phyloP scores from a whole-genome alignment of 92 coral and sea anemone species.

The Siderastrea radians region DNA sequence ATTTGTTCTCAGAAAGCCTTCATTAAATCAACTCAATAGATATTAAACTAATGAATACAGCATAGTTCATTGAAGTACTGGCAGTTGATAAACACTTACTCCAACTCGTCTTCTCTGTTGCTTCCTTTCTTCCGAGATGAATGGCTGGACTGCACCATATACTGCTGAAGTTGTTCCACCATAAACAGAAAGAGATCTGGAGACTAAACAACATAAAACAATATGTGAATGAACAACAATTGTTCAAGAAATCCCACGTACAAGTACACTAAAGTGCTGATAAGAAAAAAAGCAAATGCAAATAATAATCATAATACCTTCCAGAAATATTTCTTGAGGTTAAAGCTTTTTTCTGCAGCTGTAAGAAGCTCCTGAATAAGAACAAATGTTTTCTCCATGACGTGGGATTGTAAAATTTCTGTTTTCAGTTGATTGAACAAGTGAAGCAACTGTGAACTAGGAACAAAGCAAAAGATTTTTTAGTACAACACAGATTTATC shows the following conservation, averaged over 20 bases:
- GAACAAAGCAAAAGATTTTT: conserved; percentile 6
- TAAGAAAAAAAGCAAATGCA: not conserved
- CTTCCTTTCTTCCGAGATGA: conserved; percentile 59
- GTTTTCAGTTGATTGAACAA: conserved; percentile 90
- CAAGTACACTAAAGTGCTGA: not conserved
- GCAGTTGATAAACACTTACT: conserved; percentile 64
- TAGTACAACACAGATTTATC: not conserved
- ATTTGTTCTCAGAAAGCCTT: too few relatives aligned
- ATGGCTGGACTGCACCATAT: conserved; percentile 65
- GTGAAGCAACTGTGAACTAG: conserved; percentile 85
- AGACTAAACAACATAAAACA: conserved; percentile 62
- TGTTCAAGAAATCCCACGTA: not conserved
- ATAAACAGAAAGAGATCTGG: conserved; percentile 90
- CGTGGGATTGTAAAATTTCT: conserved; percentile 93
- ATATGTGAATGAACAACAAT: not conserved
- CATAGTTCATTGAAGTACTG: not conserved
- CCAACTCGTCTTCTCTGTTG: conserved; percentile 96
- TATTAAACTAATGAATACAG: not conserved
- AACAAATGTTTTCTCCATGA: conserved; percentile 87
- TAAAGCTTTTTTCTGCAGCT: conserved; percentile 91
- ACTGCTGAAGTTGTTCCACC: conserved; percentile 79
- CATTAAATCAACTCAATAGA: too few relatives aligned
- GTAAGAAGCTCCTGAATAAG: conserved; percentile 87
- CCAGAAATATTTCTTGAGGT: conserved; percentile 93
- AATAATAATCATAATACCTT: conserved; percentile 65